phyloP scores from a whole-genome alignment of 2,888 invertebrate species.

The Tetragnatha montana region DNA sequence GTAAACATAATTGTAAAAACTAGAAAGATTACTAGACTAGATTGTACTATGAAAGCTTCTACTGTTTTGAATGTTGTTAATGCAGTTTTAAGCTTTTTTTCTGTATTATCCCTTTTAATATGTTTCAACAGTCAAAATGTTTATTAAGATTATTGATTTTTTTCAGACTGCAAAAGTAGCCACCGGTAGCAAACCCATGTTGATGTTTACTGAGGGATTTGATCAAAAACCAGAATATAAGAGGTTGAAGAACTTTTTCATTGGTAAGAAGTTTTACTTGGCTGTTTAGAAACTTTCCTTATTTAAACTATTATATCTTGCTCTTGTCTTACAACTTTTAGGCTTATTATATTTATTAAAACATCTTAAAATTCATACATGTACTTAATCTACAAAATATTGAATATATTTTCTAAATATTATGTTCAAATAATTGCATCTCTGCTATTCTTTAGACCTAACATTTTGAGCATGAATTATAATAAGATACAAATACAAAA shows the following conservation, averaged over 20 bases:
- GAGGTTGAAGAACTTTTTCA: constrained; percentile 89
- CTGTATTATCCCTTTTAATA: neutral
- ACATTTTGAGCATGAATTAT: too few species aligned
- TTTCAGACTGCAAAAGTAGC: constrained; percentile 85
- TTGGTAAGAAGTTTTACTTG: constrained; percentile 75
- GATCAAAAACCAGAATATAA: constrained; percentile 85
- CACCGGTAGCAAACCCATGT: constrained; percentile 90
- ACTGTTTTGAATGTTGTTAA: too few species aligned
- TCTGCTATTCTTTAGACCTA: too few species aligned
- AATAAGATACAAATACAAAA: too few species aligned
- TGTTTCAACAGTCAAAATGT: neutral
- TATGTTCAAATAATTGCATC: neutral
- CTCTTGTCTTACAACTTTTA: neutral
- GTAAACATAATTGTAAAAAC: too few species aligned
- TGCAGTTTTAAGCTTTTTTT: neutral
- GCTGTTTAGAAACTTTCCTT: constrained; percentile 13
- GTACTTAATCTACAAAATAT: neutral
- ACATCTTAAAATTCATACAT: neutral
- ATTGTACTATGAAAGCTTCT: too few species aligned
- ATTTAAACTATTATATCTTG: neutral
- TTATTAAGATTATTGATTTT: constrained; percentile 74
- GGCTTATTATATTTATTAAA: neutral
- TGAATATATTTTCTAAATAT: neutral
- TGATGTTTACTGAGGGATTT: constrained; percentile 95
- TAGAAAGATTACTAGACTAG: too few species aligned